Conservation (phyloP, 2,797 vertebrate genomes). For the Helarctos malayanus region DNA sequence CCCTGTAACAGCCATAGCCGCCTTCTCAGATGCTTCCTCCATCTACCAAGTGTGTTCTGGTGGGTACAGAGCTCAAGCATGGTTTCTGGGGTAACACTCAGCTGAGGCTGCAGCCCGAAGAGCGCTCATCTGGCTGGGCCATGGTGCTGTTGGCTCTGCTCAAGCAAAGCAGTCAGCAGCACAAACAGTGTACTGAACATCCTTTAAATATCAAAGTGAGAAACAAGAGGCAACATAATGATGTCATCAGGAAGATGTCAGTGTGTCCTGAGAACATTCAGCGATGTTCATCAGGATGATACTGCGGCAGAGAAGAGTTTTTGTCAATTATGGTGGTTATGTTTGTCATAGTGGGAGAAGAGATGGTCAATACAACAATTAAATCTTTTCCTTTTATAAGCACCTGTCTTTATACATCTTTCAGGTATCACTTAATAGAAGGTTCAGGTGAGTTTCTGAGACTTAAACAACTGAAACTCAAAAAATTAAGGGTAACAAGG, state of each 20-base stretch:
- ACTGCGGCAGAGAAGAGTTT: not conserved
- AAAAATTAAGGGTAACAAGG: not conserved
- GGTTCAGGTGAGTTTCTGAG: not conserved
- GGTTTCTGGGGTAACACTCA: slow-evolving; percentile 10
- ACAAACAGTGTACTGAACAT: slow-evolving; percentile 72
- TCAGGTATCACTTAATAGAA: not conserved
- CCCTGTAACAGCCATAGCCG: slow-evolving; percentile 3
- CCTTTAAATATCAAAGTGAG: slow-evolving; percentile 79
- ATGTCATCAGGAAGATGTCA: slow-evolving; percentile 58
- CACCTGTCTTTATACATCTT: not conserved
- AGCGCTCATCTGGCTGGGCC: not conserved
- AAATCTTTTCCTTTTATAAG: not conserved
- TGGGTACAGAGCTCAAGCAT: not conserved
- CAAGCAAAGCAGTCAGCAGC: slow-evolving; percentile 61
- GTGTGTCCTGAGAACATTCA: not conserved
- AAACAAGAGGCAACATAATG: slow-evolving; percentile 66
- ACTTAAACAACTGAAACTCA: not conserved
- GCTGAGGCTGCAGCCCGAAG: slow-evolving; percentile 6
- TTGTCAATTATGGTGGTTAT: not conserved
- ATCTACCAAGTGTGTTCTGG: not conserved
- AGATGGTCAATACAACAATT: not conserved
- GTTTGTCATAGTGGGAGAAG: not conserved
- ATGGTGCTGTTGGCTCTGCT: slow-evolving; percentile 30
- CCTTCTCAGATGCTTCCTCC: slow-evolving; percentile 16
- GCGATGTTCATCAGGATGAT: not conserved